A percentile compares a stretch with the other conserved stretches of the same genome.
These are phyloP conservation scores for Drosophila anomalata DNA, from an alignment of 2,888 invertebrate species.

Conservation along the genomic window DNA sequence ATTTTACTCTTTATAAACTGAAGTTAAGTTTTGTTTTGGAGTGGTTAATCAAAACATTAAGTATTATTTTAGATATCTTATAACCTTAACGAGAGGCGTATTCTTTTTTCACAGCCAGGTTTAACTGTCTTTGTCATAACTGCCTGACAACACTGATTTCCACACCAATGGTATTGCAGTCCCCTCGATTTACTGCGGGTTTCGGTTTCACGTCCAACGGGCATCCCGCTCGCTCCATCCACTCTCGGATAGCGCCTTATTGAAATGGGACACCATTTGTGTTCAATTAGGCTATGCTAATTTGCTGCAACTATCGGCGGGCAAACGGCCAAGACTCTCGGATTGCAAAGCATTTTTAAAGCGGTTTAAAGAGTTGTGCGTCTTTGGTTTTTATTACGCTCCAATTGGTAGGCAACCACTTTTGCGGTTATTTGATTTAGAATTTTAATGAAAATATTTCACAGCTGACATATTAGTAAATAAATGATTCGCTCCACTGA, in stretches of 20 bases:
- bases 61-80: background rate
- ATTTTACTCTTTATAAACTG: no score
- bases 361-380: constrained; percentile 40
- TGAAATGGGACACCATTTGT: constrained; percentile 80
- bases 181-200: constrained; percentile 29
- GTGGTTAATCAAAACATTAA: no score
- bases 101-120: background rate
- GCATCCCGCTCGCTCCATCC: constrained; percentile 12
- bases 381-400: constrained; percentile 6
- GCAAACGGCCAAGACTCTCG: constrained; percentile 7
- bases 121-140: background rate
- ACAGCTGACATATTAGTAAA: constrained; percentile 64
- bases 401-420: background rate
- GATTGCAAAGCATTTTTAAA: constrained; percentile 6
- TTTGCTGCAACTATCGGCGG: constrained; percentile 58
- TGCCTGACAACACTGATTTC: constrained; percentile 8
- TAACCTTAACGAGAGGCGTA: background rate
- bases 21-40: no score
- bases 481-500: constrained; percentile 46
- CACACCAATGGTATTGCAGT: background rate
- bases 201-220: constrained; percentile 59
- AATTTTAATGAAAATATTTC: constrained; percentile 53
- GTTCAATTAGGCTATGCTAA: constrained; percentile 79
- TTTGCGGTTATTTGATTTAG: constrained; percentile 50
- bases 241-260: constrained; percentile 46